These are phyloP conservation scores for Progne subis DNA, from an alignment of 2,113 vertebrate genomes.

Conservation along the genomic window DNA sequence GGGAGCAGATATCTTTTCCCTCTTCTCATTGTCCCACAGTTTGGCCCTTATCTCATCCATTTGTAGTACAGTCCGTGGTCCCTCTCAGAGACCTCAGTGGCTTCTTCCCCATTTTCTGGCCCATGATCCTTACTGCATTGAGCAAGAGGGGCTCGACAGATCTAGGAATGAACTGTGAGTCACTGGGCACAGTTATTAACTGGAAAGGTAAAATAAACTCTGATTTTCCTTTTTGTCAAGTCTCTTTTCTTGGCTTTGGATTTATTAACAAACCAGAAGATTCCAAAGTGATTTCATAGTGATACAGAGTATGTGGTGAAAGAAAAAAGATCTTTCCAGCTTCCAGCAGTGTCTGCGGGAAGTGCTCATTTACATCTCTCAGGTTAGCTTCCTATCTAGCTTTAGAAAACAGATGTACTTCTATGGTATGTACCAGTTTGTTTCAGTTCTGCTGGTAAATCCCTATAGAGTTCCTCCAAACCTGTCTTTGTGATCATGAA, in stretches of 20 bases:
- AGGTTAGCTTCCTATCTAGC: background rate
- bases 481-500: background rate
- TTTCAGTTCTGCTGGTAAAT: background rate
- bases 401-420: background rate
- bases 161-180: background rate
- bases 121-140: background rate
- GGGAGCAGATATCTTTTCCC: background rate
- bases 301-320: background rate
- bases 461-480: background rate
- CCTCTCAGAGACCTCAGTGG: background rate
- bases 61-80: background rate
- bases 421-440: background rate
- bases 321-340: background rate
- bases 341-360: background rate
- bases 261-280: background rate
- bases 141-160: background rate
- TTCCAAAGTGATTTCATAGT: background rate
- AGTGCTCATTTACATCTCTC: background rate
- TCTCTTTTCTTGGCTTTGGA: background rate
- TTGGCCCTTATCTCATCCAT: background rate
- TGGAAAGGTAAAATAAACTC: background rate
- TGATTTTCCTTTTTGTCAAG: background rate
- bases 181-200: fast-evolving
- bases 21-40: background rate
- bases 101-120: background rate